Evolutionary conservation across 2,113 vertebrate species (phyloP).

Genomic region (Cygnus atratus): DNA sequence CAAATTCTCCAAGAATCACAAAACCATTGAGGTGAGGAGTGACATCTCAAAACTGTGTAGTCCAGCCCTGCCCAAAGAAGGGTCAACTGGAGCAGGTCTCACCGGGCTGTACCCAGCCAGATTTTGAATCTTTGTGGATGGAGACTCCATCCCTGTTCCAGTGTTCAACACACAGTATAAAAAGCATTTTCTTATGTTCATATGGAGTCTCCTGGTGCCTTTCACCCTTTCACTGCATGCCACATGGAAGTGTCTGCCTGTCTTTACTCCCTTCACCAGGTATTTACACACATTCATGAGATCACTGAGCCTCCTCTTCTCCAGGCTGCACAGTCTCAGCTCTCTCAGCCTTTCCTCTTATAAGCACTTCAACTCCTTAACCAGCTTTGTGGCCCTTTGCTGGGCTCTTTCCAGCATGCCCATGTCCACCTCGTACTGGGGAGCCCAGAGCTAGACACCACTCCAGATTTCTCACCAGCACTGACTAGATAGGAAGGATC

Average conservation of each 20-base stretch:
- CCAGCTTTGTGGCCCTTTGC: neutral
- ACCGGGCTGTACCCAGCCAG: neutral
- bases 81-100: neutral
- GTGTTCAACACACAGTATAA: neutral
- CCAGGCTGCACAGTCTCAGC: neutral
- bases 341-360: neutral
- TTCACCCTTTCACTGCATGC: neutral
- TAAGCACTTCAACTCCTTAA: neutral
- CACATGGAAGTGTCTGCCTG: neutral
- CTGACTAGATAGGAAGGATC: neutral
- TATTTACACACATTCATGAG: neutral
- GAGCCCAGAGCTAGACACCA: neutral
- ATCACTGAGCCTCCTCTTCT: neutral
- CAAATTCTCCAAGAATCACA: neutral
- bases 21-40: neutral
- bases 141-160: neutral
- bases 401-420: neutral
- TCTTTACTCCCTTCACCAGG: neutral
- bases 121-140: neutral
- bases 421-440: neutral
- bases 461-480: neutral
- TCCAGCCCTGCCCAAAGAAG: neutral
- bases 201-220: neutral
- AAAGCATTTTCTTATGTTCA: neutral
- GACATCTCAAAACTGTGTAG: neutral